Base-by-base conservation (phyloP, 1,140 invertebrate species). In the Eufriesea mexicana region DNA sequence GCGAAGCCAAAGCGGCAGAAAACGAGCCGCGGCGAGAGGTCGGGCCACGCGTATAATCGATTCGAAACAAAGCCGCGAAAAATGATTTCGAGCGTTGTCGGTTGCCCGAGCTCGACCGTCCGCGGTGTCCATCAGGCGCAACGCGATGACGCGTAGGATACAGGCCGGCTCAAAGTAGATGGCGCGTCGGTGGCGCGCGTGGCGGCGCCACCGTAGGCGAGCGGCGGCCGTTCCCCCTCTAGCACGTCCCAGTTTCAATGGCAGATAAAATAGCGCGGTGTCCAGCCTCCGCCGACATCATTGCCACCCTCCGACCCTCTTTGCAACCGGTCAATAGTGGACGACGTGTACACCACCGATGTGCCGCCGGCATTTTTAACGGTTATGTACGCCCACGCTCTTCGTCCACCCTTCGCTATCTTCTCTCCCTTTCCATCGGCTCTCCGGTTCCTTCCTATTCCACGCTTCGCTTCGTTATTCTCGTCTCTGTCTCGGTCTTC, bases 161-260 rank as follows among this genome's bases (percentile, higher is more conserved):
- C 67, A 72, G 77, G 55, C 28, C n/a, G 77, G 42, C 72, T 79
- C 68, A 62, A 47, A 59, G 45, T 25, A 59, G 35, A 23, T 10
- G 10, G n/a, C 47, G 9, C 7, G 23, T 2, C 25, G 6, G n/a
- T 23, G 51, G 25, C 55, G 51, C 23, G 77, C 45, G 71, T 51
- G 66, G n/a, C 35, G 35, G 35, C 35, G 35, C 35, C 35, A 35
- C 35, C 35, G 35, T 35, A 35, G 35, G n/a, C n/a, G n/a, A n/a
- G n/a, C n/a, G n/a, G n/a, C 67, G 66, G 51, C 75, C 68, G 62
- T 20, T 62, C 55, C 67, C 51, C 84, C 66, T 47, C 57, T 61
- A 76, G 55, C 77, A n/a, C 86, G 86, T 80, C 83, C 87, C 86
- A 88, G 83, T 88, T 88, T 88, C 86, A 87, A 88, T 88, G 87